Percentiles rank a stretch among this genome's conserved stretches.
Evolutionary conservation across 2,888 invertebrate species (phyloP).

Genomic region (Macrosiphum euphorbiae): DNA sequence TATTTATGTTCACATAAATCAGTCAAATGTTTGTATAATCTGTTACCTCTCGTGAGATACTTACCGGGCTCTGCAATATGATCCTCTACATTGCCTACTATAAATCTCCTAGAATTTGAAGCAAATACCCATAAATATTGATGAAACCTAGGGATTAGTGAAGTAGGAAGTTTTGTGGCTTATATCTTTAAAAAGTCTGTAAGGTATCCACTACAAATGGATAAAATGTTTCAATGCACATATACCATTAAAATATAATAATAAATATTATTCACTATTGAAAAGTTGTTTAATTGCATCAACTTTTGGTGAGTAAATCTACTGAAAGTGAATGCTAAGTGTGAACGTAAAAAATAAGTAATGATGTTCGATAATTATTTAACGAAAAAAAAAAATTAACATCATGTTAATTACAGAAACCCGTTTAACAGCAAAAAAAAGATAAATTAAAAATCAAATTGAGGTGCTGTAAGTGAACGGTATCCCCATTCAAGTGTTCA

Average conservation of each 20-base stretch:
- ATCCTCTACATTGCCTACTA: not conserved
- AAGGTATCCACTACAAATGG: not conserved
- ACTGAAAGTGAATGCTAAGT: not conserved
- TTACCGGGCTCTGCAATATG: not conserved
- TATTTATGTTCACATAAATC: conserved; percentile 26
- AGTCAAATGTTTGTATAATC: conserved; percentile 29
- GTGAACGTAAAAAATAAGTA: not conserved
- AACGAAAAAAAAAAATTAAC: not conserved
- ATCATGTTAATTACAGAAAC: not conserved
- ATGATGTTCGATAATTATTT: not conserved
- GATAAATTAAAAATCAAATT: not conserved
- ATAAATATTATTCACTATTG: not conserved
- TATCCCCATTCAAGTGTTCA: not conserved
- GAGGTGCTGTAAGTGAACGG: not conserved
- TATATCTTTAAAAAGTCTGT: not conserved
- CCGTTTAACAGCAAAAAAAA: not conserved
- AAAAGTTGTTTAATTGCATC: not conserved
- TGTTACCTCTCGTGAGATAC: not conserved
- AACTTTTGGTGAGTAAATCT: not conserved
- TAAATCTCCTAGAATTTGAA: not conserved
- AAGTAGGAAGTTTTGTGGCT: not conserved
- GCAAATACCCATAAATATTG: not conserved
- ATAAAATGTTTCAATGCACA: not conserved
- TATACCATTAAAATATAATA: not conserved
- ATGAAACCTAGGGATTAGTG: not conserved